Evolutionary conservation across 2,888 invertebrate genomes (phyloP).

Genomic region (Plutella xylostella): DNA sequence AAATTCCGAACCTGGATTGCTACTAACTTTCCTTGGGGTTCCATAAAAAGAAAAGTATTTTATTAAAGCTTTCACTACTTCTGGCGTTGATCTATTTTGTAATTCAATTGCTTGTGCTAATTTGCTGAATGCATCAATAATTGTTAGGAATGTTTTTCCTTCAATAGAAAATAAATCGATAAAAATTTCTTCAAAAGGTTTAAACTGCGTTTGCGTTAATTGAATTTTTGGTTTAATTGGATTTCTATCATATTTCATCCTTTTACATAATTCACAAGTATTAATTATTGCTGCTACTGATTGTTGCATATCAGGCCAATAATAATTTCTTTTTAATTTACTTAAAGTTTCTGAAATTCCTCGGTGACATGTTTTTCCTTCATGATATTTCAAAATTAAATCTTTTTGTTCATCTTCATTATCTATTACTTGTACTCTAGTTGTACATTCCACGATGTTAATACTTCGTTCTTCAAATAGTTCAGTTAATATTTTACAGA

Average conservation of each 20-base stretch:
- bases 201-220: slow-evolving; percentile 20
- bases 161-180: slow-evolving; percentile 7
- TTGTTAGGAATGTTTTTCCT: slow-evolving; percentile 14
- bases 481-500: slow-evolving; percentile 4
- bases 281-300: slow-evolving; percentile 18
- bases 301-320: slow-evolving; percentile 15
- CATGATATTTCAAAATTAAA: slow-evolving; percentile 15
- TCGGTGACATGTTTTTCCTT: slow-evolving; percentile 18
- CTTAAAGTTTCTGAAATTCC: slow-evolving; percentile 17
- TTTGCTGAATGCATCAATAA: slow-evolving; percentile 24
- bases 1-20: slow-evolving; percentile 24
- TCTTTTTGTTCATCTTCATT: slow-evolving; percentile 15
- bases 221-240: slow-evolving; percentile 21
- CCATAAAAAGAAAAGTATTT: slow-evolving; percentile 23
- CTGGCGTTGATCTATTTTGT: slow-evolving; percentile 18
- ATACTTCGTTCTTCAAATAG: slow-evolving; percentile 12
- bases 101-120: slow-evolving; percentile 22
- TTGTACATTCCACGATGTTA: slow-evolving; percentile 16
- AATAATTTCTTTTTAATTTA: slow-evolving; percentile 6
- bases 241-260: slow-evolving; percentile 16
- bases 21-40: slow-evolving; percentile 18
- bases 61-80: slow-evolving; percentile 21
- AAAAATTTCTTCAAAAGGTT: slow-evolving; percentile 1
- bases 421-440: slow-evolving; percentile 9
- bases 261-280: slow-evolving; percentile 19